Evolutionary conservation across 2,888 invertebrate species (phyloP).

Genomic region (Nephrocerus scutellatus): DNA sequence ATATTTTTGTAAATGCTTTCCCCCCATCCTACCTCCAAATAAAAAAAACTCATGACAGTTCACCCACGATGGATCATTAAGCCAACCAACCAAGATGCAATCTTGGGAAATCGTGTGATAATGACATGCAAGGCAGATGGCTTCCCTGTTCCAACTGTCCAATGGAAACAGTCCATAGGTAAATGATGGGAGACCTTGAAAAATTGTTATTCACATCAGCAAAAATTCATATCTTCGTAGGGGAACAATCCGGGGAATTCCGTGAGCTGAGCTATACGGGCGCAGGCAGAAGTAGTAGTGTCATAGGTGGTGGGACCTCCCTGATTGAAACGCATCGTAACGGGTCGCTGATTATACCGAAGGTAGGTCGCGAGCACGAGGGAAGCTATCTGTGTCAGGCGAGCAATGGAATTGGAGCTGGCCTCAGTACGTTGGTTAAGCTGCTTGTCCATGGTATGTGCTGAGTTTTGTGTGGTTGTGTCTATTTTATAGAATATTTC

Average conservation of each 20-base stretch:
- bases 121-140: slow-evolving; percentile 70
- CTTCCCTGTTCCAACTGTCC: slow-evolving; percentile 59
- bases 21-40: no score
- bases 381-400: slow-evolving; percentile 56
- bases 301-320: slow-evolving; percentile 28
- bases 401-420: slow-evolving; percentile 56
- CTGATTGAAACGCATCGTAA: slow-evolving; percentile 45
- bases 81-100: slow-evolving; percentile 63
- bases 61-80: slow-evolving; percentile 71
- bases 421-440: slow-evolving; percentile 56
- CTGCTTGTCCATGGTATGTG: slow-evolving; percentile 56
- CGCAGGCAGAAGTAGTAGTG: no score
- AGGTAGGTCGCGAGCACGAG: slow-evolving; percentile 51
- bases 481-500: no score
- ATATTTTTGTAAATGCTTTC: no score
- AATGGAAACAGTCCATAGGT: slow-evolving; percentile 54
- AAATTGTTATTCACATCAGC: background rate
- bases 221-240: no score
- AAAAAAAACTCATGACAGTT: slow-evolving; percentile 48
- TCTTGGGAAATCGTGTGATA: slow-evolving; percentile 62
- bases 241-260: slow-evolving; percentile 51
- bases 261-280: slow-evolving; percentile 50
- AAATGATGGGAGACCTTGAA: slow-evolving; percentile 28
- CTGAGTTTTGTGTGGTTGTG: no score
- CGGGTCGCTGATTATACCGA: slow-evolving; percentile 51